Conservation (phyloP, 2,888 invertebrate genomes). For the Sisyra terminalis region DNA sequence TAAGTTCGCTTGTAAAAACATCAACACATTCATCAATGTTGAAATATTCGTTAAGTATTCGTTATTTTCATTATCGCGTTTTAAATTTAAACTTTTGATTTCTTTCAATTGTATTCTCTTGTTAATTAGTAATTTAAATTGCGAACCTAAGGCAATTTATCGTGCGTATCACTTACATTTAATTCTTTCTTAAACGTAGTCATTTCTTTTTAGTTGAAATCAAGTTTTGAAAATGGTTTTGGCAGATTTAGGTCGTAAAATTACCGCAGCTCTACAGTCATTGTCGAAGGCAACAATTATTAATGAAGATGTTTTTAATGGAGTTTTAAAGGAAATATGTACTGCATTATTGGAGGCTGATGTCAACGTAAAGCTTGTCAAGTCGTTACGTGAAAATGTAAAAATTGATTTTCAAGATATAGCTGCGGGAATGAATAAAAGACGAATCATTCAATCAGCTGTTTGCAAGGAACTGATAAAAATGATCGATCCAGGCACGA, state of each 20-base stretch:
- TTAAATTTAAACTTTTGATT: no score
- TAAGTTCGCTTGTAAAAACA: no score
- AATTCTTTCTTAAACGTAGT: no score
- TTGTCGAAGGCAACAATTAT: constrained; percentile 96
- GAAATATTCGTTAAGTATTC: no score
- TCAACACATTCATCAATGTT: no score
- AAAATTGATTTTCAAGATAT: constrained; percentile 98
- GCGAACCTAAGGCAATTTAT: no score
- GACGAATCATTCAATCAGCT: constrained; percentile 96
- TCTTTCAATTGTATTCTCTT: no score
- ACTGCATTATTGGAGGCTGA: constrained; percentile 94
- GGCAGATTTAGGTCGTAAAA: constrained; percentile 98
- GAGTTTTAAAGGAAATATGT: constrained; percentile 98
- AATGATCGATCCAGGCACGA: constrained; percentile 95
- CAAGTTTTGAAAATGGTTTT: constrained; percentile 70
- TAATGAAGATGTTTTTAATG: constrained; percentile 89
- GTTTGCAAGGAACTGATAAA: constrained; percentile 97
- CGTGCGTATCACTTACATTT: no score
- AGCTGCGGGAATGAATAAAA: constrained; percentile 95
- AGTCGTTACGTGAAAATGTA: constrained; percentile 93
- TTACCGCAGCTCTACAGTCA: constrained; percentile 93
- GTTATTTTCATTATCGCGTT: no score
- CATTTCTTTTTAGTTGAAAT: no score
- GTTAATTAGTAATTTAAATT: no score
- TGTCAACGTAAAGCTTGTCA: constrained; percentile 89